Evolutionary conservation across 2,888 invertebrate genomes (phyloP), one percentile per base, ranked within the genome.

Genomic region (Cheilosia vernalis): DNA sequence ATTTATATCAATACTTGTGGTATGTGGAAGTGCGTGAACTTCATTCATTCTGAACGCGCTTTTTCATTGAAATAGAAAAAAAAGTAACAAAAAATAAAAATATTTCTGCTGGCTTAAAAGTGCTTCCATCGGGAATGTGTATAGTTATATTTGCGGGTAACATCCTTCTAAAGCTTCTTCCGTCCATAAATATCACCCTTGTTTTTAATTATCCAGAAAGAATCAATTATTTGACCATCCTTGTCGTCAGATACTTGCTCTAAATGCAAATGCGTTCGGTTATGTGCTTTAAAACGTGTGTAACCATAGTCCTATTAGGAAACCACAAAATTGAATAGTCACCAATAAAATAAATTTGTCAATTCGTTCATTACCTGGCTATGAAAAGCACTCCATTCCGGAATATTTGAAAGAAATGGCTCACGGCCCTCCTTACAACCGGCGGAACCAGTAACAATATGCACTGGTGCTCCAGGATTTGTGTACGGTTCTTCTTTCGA

Each of bases 341-440:
- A 42, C 24, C 5, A 27, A 55, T 42, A 17, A 40, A 37, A 53
- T 33, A 17, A 1, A 6, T 30, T 2, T 3, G 17, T 47, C 10
- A 17, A 58, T 6, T 53, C n/a, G 19, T n/a, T 42, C 42, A 55
- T 79, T 72, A 90, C 90, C 76, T 92, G 93, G 84, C 95, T 97
- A 37, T 96, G 95, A 91, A 96, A 96, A 1, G 98, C 98, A 55
- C 97, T 97, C 97, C 97, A 98, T 0, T 92, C 90, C 0, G 95
- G 95, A 88, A 90, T 90, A 33, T 89, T 88, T 21, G 93, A 89
- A 24, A 93, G 92, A 90, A 97, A 97, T 0, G 93, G 93, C 89
- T 98, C 98, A 10, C 96, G 95, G 0, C 95, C 94, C 91, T 98
- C 98, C 87, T 95, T 94, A 89, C 97, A 97, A n/a, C 98, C 98